These are phyloP conservation scores for Stenoptilia bipunctidactyla DNA, from an alignment of 2,888 invertebrate genomes.

Conservation along the genomic window DNA sequence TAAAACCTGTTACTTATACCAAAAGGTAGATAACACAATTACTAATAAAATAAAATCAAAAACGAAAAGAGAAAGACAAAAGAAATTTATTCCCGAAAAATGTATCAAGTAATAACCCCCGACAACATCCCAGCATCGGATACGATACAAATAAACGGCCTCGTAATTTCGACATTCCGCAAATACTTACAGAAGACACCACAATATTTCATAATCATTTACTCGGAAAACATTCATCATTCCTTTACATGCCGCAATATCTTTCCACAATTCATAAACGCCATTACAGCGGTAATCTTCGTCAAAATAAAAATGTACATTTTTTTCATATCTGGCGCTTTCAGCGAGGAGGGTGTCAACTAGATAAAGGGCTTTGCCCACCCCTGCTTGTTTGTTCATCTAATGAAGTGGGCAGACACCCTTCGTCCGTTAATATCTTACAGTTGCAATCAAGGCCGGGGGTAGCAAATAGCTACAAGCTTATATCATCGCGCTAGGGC, in stretches of 20 bases:
- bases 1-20: too few relatives aligned
- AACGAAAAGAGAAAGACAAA: too few relatives aligned
- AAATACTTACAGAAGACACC: too few relatives aligned
- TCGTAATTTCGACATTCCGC: too few relatives aligned
- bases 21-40: too few relatives aligned
- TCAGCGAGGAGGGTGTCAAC: conserved; percentile 42
- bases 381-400: conserved; percentile 51
- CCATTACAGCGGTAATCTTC: conserved; percentile 1
- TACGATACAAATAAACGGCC: too few relatives aligned
- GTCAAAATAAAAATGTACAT: conserved; percentile 1
- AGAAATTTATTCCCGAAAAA: too few relatives aligned
- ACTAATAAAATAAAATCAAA: too few relatives aligned
- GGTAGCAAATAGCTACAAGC: neutral
- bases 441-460: conserved; percentile 30
- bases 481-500: neutral
- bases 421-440: conserved; percentile 41
- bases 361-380: conserved; percentile 42
- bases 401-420: conserved; percentile 59
- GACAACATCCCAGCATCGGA: too few relatives aligned
- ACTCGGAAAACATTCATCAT: too few relatives aligned
- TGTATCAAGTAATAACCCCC: too few relatives aligned
- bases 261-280: neutral
- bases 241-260: neutral
- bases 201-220: too few relatives aligned
- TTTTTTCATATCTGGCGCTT: conserved; percentile 16